Evolutionary conservation across 2,888 invertebrate species (phyloP).

Genomic region (Elegia similella): DNA sequence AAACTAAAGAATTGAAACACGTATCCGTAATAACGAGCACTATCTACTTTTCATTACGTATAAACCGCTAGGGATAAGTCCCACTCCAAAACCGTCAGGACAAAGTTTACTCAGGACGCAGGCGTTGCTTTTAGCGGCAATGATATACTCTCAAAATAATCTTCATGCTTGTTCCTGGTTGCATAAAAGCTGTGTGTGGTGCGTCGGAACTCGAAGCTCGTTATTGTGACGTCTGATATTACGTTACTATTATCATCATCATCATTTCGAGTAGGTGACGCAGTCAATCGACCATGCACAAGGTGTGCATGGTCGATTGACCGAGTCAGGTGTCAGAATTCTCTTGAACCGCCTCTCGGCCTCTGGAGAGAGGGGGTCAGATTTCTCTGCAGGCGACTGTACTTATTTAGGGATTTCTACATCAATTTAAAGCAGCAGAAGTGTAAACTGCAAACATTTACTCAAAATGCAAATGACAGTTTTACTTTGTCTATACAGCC

Average conservation of each 20-base stretch:
- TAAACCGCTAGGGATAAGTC: conserved; percentile 12
- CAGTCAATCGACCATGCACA: too few species aligned
- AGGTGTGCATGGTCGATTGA: too few species aligned
- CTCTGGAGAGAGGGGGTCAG: too few species aligned
- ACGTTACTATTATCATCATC: too few species aligned
- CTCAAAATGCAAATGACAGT: background rate
- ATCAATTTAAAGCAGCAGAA: background rate
- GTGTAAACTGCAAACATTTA: background rate
- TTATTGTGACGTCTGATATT: too few species aligned
- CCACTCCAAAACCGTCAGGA: conserved; percentile 45
- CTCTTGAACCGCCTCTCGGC: too few species aligned
- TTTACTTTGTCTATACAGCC: too few species aligned
- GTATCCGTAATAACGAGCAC: background rate
- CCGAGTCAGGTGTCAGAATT: too few species aligned
- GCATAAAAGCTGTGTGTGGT: too few species aligned
- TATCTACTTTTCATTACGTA: conserved; percentile 2
- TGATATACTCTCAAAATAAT: background rate
- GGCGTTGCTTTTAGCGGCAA: conserved; percentile 36
- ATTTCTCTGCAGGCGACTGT: too few species aligned
- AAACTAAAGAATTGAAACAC: background rate
- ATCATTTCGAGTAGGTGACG: too few species aligned
- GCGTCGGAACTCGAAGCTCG: too few species aligned
- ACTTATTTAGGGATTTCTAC: background rate
- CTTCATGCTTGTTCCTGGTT: background rate
- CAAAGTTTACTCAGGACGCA: conserved; percentile 56